Percentiles rank a stretch among this genome's conserved stretches.
phyloP scores from a whole-genome alignment of 1,140 invertebrate species.

The Parapsyche elsis region DNA sequence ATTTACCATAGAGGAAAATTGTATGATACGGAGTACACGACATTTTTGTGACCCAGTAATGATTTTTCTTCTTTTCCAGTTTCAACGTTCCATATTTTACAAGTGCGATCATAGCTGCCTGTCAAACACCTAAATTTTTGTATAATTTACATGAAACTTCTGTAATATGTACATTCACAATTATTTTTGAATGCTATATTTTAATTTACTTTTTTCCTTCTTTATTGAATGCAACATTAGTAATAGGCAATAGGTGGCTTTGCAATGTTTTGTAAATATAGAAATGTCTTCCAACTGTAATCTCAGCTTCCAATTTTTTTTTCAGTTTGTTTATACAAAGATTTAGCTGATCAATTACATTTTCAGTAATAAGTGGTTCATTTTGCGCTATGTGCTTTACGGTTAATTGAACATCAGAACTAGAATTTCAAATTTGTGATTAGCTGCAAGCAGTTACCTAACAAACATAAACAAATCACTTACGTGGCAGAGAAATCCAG shows the following conservation, averaged over 20 bases:
- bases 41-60: constrained; percentile 81
- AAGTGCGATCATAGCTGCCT: constrained; percentile 87
- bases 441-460: not conserved
- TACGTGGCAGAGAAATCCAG: constrained; percentile 70
- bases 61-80: constrained; percentile 76
- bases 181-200: no score
- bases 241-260: constrained; percentile 81
- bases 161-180: not conserved
- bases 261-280: constrained; percentile 76
- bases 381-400: constrained; percentile 64
- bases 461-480: constrained; percentile 53
- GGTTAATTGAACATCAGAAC: constrained; percentile 69
- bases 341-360: constrained; percentile 60
- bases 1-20: constrained; percentile 79
- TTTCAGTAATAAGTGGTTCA: constrained; percentile 69
- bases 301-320: constrained; percentile 69
- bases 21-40: constrained; percentile 82
- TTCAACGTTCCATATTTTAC: constrained; percentile 83
- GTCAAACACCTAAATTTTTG: constrained; percentile 75
- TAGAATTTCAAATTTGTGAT: constrained; percentile 56
- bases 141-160: constrained; percentile 47
- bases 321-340: constrained; percentile 66
- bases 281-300: constrained; percentile 71
- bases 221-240: constrained; percentile 74
- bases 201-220: constrained; percentile 63